These are phyloP conservation scores for Polyommatus icarus DNA, from an alignment of 2,888 invertebrate species.

Conservation along the genomic window DNA sequence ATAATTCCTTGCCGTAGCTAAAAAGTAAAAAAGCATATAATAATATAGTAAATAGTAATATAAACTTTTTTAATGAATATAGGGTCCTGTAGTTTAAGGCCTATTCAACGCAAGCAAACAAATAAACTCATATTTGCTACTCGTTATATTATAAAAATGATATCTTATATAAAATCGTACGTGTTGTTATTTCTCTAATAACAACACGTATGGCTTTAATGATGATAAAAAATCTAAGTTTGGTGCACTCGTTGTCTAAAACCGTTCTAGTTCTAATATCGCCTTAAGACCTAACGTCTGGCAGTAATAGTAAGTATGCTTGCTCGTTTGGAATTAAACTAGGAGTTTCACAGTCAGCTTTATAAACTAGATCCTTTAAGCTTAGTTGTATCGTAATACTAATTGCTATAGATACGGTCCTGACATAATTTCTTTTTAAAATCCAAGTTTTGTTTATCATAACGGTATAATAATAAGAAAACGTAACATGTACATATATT, in stretches of 20 bases:
- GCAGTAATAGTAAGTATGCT: constrained; percentile 17
- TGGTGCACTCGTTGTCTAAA: constrained; percentile 9
- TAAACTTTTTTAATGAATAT: no score
- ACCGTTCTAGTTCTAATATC: constrained; percentile 10
- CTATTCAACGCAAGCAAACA: no score
- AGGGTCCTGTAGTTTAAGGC: no score
- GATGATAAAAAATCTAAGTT: neutral
- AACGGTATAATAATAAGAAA: neutral
- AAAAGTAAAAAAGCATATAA: no score
- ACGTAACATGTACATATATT: no score
- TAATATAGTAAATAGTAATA: no score
- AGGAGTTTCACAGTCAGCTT: constrained; percentile 9
- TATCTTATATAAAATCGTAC: no score
- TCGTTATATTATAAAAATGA: no score
- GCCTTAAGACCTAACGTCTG: constrained; percentile 14
- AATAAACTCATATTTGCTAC: no score
- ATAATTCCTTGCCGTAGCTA: no score
- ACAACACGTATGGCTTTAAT: constrained; percentile 1
- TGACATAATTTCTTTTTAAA: neutral
- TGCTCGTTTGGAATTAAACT: constrained; percentile 17
- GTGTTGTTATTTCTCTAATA: no score
- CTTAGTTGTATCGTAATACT: neutral
- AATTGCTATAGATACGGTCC: neutral
- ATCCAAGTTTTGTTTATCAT: neutral
- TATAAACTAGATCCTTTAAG: neutral